phyloP scores from a whole-genome alignment of 1,140 invertebrate genomes.

The Laupala kohalensis region DNA sequence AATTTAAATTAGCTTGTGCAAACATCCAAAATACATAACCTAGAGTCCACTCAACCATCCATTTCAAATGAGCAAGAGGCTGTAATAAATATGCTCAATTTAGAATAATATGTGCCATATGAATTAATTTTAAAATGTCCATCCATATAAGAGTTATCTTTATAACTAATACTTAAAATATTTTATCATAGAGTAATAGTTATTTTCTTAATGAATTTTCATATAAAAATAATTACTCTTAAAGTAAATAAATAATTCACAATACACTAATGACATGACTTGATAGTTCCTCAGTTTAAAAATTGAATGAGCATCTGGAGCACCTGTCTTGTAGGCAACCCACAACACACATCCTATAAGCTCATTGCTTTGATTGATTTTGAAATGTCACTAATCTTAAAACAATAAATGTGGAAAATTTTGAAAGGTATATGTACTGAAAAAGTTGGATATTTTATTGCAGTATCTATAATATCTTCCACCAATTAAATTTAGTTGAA shows the following conservation, averaged over 20 bases:
- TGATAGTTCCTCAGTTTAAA: too few species aligned
- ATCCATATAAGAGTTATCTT: not conserved
- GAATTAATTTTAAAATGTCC: not conserved
- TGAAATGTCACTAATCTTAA: too few species aligned
- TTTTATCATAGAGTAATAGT: not conserved
- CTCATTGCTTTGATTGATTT: too few species aligned
- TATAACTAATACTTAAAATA: not conserved
- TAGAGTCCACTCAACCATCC: slow-evolving; percentile 26
- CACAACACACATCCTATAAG: too few species aligned
- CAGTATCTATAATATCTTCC: too few species aligned
- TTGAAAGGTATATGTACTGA: too few species aligned
- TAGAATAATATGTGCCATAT: not conserved
- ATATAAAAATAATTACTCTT: not conserved
- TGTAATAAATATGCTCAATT: slow-evolving; percentile 22
- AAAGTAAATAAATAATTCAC: not conserved
- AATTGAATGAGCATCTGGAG: too few species aligned
- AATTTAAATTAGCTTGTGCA: slow-evolving; percentile 24
- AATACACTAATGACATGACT: not conserved
- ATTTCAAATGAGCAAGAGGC: slow-evolving; percentile 27
- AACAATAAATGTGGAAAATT: too few species aligned
- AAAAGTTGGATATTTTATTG: too few species aligned
- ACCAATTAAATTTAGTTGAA: too few species aligned
- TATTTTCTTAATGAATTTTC: not conserved
- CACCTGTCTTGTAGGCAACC: too few species aligned
- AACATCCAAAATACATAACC: slow-evolving; percentile 26